These are phyloP conservation scores for Lochmaea crataegi DNA, from an alignment of 2,888 invertebrate genomes.

Conservation along the genomic window DNA sequence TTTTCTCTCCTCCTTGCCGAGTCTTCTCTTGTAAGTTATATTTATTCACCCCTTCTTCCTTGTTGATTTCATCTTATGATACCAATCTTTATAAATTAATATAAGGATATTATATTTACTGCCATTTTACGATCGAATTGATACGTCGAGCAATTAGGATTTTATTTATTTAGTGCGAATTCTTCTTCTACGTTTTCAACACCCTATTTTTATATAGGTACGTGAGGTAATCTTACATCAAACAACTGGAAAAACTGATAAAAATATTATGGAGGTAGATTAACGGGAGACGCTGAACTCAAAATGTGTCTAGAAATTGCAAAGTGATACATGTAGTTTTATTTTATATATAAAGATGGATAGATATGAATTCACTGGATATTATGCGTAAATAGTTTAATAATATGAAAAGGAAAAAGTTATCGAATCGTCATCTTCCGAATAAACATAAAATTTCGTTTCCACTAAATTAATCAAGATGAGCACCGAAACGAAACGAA, in stretches of 20 bases:
- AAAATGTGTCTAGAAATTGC: too few relatives aligned
- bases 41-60: constrained; percentile 43
- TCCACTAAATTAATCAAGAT: constrained; percentile 22
- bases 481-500: constrained; percentile 18
- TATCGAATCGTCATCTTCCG: background rate
- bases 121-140: constrained; percentile 21
- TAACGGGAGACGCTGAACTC: background rate
- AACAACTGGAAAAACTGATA: background rate
- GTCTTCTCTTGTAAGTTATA: constrained; percentile 22
- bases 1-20: constrained; percentile 18
- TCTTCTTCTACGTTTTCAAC: background rate
- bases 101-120: constrained; percentile 30
- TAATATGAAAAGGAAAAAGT: background rate
- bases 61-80: constrained; percentile 31
- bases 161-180: constrained; percentile 10
- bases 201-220: background rate
- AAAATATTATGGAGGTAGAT: background rate
- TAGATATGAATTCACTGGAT: too few relatives aligned
- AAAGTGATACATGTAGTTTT: too few relatives aligned
- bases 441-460: constrained; percentile 3
- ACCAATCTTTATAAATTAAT: constrained; percentile 39
- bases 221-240: background rate
- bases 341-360: too few relatives aligned
- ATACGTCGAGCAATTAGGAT: constrained; percentile 20
- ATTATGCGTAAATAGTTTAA: background rate